Conservation (phyloP, 1,140 invertebrate species). For the Cydia strobilella region DNA sequence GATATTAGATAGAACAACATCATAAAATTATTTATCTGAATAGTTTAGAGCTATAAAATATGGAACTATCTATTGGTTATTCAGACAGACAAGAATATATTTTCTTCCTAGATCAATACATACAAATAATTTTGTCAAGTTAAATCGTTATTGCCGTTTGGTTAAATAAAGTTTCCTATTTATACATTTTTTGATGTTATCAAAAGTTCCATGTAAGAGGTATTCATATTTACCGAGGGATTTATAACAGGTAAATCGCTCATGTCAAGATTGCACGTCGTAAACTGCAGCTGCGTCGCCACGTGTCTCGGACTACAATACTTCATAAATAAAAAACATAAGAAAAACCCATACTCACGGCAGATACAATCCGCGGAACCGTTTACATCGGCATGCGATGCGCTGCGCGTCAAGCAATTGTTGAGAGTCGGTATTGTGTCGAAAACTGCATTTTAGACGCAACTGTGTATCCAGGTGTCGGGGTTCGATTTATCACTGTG, state of each 20-base stretch:
- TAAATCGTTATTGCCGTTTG: too few relatives aligned
- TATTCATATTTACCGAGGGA: neutral
- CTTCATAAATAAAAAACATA: conserved; percentile 30
- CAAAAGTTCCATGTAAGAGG: neutral
- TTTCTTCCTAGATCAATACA: too few relatives aligned
- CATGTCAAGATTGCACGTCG: neutral
- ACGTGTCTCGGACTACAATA: conserved; percentile 42
- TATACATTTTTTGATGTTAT: neutral
- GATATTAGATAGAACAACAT: neutral
- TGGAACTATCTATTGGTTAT: neutral
- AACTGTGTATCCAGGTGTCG: conserved; percentile 17
- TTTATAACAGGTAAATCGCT: conserved; percentile 8
- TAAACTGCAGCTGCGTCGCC: conserved; percentile 42
- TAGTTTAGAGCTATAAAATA: neutral
- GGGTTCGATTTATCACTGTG: neutral
- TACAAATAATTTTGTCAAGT: too few relatives aligned
- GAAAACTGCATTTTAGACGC: conserved; percentile 13
- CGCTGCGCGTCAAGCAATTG: conserved; percentile 27
- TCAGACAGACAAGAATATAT: neutral
- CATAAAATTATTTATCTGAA: neutral
- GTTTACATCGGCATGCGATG: conserved; percentile 28
- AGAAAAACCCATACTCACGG: conserved; percentile 1
- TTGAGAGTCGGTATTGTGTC: conserved; percentile 22
- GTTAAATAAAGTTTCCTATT: neutral
- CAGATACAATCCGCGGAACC: conserved; percentile 30